Base-by-base conservation (phyloP, 2,113 vertebrate species). In the Gymnorhina tibicen region DNA sequence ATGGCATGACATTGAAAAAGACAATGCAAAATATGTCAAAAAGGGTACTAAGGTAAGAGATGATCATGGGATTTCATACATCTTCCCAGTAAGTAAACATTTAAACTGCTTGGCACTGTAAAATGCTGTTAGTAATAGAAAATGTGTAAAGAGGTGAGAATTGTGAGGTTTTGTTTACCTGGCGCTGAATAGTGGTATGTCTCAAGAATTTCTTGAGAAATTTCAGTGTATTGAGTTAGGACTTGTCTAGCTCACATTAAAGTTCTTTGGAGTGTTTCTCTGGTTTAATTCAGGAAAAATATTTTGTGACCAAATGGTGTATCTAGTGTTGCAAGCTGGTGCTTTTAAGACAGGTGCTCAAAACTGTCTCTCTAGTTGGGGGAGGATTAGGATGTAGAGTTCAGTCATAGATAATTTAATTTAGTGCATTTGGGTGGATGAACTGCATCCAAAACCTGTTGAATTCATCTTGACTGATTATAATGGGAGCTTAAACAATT, bases 1-100 rank as follows among this genome's bases (percentile, higher is more conserved):
- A 15, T 99, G 99, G 99, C 99, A 99, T 26, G 99, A 99, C 96
- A 99, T 99, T 6, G 99, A 99, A 97, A 99, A 99, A 97, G 99
- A 99, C 95, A 99, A 99, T 94, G 99, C 99, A 86, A 99, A 99
- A 98, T 99, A 99, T 80, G 99, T 99, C 96, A 99, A 99, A 97
- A 99, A 99, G 75, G 99, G 98, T 85, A 99, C 99, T n/a, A 99
- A 99, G 98, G 99, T 99, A 97, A 98, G 97, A 95, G 69, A 8
- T 50, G 11, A 13, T 60, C 1, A 0, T 44, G 30, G 7, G 16
- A 28, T 70, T 78, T 84, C 47, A 44, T 63, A 11, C 22, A 17
- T 46, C 10, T 72, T 90, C 18, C 11, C 49, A 66, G 30, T 66
- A 72, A 39, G 30, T 50, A 66, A 89, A 20, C 18, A 12, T 62